phyloP scores from a whole-genome alignment of 2,113 vertebrate genomes.

The Ptychochromis oligacanthus region DNA sequence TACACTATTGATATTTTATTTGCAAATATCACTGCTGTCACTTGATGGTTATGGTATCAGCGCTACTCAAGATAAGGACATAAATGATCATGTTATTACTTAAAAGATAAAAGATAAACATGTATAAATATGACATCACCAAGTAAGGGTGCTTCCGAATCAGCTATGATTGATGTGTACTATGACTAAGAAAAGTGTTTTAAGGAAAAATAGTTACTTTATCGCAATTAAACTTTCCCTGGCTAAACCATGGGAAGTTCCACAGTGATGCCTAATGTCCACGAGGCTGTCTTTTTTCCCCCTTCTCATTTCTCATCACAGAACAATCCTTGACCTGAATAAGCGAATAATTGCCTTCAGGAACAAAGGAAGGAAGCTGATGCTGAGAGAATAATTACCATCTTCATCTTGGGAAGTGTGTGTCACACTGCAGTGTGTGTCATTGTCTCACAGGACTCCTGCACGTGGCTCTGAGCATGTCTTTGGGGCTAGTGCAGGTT shows the following conservation, averaged over 20 bases:
- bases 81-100: neutral
- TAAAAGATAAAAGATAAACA: neutral
- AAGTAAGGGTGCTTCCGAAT: neutral
- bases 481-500: neutral
- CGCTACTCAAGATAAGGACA: neutral
- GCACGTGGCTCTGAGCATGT: constrained; percentile 10
- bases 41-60: neutral
- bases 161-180: neutral
- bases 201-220: neutral
- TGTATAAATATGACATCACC: neutral
- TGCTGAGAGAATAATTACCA: constrained; percentile 66
- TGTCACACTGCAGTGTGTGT: constrained; percentile 5
- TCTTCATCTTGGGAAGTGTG: constrained; percentile 27
- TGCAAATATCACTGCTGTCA: neutral
- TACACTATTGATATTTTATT: neutral
- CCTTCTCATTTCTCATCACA: neutral
- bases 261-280: neutral
- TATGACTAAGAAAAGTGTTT: neutral
- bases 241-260: neutral
- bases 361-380: constrained; percentile 45
- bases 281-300: neutral
- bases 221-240: neutral
- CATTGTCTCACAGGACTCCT: neutral
- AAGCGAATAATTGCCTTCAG: constrained; percentile 46
- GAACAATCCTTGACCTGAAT: constrained; percentile 63